phyloP scores from a whole-genome alignment of 2,113 vertebrate species.

The Geococcyx californianus region DNA sequence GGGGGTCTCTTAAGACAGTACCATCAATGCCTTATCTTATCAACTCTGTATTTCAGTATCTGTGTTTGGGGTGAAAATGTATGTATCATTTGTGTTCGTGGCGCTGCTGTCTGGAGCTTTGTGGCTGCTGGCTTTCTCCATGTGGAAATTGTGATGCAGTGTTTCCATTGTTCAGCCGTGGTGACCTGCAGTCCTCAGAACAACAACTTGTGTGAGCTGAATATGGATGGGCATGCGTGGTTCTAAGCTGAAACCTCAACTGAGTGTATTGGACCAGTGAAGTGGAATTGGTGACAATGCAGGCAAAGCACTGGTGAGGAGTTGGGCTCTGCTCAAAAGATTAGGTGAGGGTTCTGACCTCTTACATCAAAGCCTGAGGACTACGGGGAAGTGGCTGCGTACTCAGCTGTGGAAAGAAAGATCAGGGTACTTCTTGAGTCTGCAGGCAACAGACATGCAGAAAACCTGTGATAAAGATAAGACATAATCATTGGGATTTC shows the following conservation, averaged over 20 bases:
- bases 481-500: background rate
- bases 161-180: background rate
- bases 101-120: background rate
- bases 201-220: constrained; percentile 18
- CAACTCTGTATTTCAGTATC: rapidly evolving
- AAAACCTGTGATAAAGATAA: background rate
- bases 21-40: background rate
- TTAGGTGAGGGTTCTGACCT: background rate
- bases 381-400: background rate
- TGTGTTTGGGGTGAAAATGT: background rate
- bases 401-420: background rate
- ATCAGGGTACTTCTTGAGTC: background rate
- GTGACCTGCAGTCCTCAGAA: background rate
- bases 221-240: background rate
- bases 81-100: too few relatives aligned
- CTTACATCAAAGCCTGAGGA: background rate
- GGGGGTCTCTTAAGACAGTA: background rate
- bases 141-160: rapidly evolving
- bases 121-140: background rate
- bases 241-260: background rate
- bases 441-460: background rate
- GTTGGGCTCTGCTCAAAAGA: background rate
- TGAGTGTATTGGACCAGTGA: rapidly evolving
- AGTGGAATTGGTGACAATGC: background rate
- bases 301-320: background rate